Percentiles rank a stretch among this genome's conserved stretches.
phyloP scores from a whole-genome alignment of 2,888 invertebrate species.

The Malacosoma neustria region DNA sequence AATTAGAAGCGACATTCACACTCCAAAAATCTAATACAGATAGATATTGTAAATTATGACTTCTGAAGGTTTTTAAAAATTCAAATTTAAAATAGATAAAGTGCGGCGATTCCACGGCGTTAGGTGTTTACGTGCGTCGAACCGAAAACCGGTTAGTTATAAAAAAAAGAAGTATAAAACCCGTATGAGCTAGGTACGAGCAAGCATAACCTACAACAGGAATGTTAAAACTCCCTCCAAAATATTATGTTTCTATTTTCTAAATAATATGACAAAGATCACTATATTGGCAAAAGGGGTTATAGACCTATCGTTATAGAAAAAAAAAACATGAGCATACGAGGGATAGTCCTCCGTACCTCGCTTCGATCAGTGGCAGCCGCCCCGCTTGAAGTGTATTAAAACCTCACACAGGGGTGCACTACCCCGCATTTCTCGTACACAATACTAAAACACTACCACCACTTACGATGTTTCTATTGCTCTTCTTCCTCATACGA shows the following conservation, averaged over 20 bases:
- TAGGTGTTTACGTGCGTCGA: background rate
- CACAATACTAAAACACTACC: conserved; percentile 56
- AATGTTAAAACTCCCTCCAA: conserved; percentile 65
- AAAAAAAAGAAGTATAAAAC: conserved; percentile 17
- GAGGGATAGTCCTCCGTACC: conserved; percentile 70
- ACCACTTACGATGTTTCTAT: conserved; percentile 70
- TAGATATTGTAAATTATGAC: no score
- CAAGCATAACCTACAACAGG: conserved; percentile 55
- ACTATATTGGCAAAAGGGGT: no score
- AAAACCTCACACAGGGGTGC: conserved; percentile 51
- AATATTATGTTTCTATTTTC: conserved; percentile 21
- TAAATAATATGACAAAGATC: no score
- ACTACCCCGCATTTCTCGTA: conserved; percentile 59
- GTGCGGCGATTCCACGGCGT: conserved; percentile 1
- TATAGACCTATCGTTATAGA: conserved; percentile 15
- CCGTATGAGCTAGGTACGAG: conserved; percentile 24
- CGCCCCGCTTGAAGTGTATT: conserved; percentile 52
- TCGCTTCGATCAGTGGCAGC: conserved; percentile 50
- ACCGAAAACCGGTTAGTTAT: conserved; percentile 18
- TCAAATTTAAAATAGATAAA: no score
- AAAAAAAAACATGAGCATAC: conserved; percentile 56
- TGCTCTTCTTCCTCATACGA: conserved; percentile 74
- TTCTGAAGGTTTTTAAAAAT: no score
- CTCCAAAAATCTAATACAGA: no score
- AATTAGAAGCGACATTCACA: no score